Evolutionary conservation across 2,888 invertebrate species (phyloP).

Genomic region (Yponomeuta cagnagella): DNA sequence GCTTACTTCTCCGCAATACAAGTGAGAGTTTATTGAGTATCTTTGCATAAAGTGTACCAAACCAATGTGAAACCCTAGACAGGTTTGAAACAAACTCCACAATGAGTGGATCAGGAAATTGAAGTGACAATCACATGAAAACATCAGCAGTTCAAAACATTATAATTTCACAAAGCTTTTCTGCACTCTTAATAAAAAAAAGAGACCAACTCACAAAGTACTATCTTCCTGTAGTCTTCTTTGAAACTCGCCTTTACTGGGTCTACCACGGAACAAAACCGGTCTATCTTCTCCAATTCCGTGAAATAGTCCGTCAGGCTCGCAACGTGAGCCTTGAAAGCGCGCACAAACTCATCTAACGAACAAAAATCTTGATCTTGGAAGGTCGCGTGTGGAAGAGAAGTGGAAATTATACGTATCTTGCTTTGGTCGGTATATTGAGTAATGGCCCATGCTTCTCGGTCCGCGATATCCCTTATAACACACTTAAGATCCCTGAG

Average conservation of each 20-base stretch:
- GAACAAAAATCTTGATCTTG: slow-evolving; percentile 42
- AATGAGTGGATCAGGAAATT: too few relatives aligned
- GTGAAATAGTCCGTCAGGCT: slow-evolving; percentile 45
- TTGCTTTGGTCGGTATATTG: slow-evolving; percentile 39
- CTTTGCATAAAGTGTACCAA: too few relatives aligned
- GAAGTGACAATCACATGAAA: too few relatives aligned
- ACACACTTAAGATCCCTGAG: slow-evolving; percentile 48
- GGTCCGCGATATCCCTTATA: slow-evolving; percentile 36
- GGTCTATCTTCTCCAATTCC: slow-evolving; percentile 52
- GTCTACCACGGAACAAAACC: slow-evolving; percentile 50
- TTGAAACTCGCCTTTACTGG: slow-evolving; percentile 49
- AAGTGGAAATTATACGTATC: slow-evolving; percentile 34
- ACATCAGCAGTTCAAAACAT: too few relatives aligned
- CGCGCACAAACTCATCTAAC: slow-evolving; percentile 38
- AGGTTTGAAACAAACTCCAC: too few relatives aligned
- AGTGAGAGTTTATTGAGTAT: too few relatives aligned
- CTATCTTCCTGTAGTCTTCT: slow-evolving; percentile 56
- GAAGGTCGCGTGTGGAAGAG: slow-evolving; percentile 42
- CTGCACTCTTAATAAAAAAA: too few relatives aligned
- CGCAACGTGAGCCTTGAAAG: slow-evolving; percentile 36
- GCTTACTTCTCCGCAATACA: too few relatives aligned
- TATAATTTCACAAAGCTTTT: too few relatives aligned
- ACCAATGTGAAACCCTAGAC: too few relatives aligned
- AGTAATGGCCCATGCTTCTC: slow-evolving; percentile 47
- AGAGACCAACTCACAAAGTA: slow-evolving; percentile 39